phyloP scores from a whole-genome alignment of 2,888 invertebrate species.

The Odontomyia ornata region DNA sequence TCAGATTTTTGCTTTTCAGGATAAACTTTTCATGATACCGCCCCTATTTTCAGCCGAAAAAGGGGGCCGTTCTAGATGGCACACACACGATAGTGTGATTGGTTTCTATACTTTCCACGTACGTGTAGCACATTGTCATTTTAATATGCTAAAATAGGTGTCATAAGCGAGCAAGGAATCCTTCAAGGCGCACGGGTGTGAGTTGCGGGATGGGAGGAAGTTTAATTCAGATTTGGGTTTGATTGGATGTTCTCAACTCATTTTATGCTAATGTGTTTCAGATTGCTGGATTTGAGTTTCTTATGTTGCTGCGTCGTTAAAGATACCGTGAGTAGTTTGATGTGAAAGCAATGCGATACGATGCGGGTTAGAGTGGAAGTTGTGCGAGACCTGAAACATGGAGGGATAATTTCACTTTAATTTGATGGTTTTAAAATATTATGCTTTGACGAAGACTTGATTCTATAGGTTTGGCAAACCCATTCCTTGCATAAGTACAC shows the following conservation, averaged over 20 bases:
- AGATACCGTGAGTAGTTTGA: slow-evolving; percentile 24
- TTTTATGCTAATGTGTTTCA: slow-evolving; percentile 41
- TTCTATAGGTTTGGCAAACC: no score
- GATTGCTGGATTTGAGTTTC: slow-evolving; percentile 36
- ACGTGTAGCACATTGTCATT: slow-evolving; percentile 45
- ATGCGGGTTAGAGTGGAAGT: background rate
- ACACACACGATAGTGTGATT: slow-evolving; percentile 50
- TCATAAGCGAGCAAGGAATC: slow-evolving; percentile 35
- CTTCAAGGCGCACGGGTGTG: background rate
- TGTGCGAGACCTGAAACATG: background rate
- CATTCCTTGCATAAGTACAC: no score
- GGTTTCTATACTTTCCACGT: slow-evolving; percentile 46
- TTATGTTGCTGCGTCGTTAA: slow-evolving; percentile 21
- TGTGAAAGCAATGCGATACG: background rate
- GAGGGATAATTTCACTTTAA: slow-evolving; percentile 24
- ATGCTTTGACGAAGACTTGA: no score
- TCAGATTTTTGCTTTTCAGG: slow-evolving; percentile 50
- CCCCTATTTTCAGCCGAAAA: slow-evolving; percentile 42
- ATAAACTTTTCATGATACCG: slow-evolving; percentile 49
- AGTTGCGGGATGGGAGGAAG: background rate
- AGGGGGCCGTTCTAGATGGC: slow-evolving; percentile 49
- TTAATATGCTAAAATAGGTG: slow-evolving; percentile 41
- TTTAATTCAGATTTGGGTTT: slow-evolving; percentile 36
- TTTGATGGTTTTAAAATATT: slow-evolving; percentile 19
- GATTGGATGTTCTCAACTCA: slow-evolving; percentile 41